phyloP scores from a whole-genome alignment of 2,113 vertebrate species.

The Lipophrys pholis region DNA sequence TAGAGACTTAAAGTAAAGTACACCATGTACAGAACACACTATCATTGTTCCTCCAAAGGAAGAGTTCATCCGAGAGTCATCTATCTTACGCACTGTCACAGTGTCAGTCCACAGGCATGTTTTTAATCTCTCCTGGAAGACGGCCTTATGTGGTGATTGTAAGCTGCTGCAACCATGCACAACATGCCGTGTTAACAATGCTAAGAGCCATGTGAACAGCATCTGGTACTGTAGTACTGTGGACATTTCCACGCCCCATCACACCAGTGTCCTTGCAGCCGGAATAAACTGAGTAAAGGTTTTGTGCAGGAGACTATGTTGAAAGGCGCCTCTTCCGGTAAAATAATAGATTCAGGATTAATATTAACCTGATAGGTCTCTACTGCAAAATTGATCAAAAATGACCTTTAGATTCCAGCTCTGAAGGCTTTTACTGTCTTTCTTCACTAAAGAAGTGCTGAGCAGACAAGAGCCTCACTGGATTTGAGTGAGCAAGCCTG shows the following conservation, averaged over 20 bases:
- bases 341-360: constrained; percentile 24
- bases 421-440: constrained; percentile 29
- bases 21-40: constrained; percentile 49
- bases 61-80: constrained; percentile 45
- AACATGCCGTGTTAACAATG: constrained; percentile 26
- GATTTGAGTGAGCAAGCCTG: constrained; percentile 42
- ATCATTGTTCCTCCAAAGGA: constrained; percentile 44
- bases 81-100: constrained; percentile 27
- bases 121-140: constrained; percentile 33
- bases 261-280: constrained; percentile 25
- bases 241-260: constrained; percentile 49
- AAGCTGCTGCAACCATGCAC: constrained; percentile 36
- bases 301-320: background rate
- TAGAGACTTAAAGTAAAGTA: constrained; percentile 18
- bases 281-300: constrained; percentile 29
- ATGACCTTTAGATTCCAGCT: constrained; percentile 13
- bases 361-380: constrained; percentile 29
- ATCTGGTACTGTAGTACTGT: constrained; percentile 52
- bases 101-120: constrained; percentile 40
- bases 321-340: constrained; percentile 10
- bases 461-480: constrained; percentile 27
- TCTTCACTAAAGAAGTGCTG: constrained; percentile 28
- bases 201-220: constrained; percentile 49
- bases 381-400: constrained; percentile 42
- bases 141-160: constrained; percentile 12